Percentiles rank a stretch among this genome's conserved stretches.
Evolutionary conservation across 1,140 invertebrate species (phyloP).

Genomic region (Epicauta chinensis): DNA sequence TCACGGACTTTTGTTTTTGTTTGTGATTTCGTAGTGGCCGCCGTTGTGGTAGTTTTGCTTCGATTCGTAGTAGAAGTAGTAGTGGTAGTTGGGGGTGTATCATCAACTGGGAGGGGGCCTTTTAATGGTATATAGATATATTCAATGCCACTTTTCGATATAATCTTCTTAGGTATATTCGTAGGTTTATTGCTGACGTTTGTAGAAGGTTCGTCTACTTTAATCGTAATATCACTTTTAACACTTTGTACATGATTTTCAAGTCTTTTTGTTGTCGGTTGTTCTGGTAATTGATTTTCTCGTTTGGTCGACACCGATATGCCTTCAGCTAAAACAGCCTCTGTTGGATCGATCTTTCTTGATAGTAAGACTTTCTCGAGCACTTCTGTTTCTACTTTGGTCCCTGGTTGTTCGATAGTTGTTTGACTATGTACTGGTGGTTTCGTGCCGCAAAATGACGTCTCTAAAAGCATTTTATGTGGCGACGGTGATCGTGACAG

Average conservation of each 20-base stretch:
- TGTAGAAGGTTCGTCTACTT: constrained; percentile 25
- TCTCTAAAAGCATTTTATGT: constrained; percentile 81
- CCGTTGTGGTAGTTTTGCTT: background rate
- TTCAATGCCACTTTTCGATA: constrained; percentile 38
- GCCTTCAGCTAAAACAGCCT: constrained; percentile 50
- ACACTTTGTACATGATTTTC: constrained; percentile 14
- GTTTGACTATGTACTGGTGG: constrained; percentile 46
- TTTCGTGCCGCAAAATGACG: constrained; percentile 80
- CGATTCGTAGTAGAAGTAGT: background rate
- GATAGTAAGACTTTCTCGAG: constrained; percentile 60
- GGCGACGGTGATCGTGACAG: constrained; percentile 73
- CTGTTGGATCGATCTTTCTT: constrained; percentile 50
- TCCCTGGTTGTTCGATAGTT: constrained; percentile 39
- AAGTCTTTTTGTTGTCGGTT: constrained; percentile 19
- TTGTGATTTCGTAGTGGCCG: background rate
- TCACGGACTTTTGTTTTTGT: constrained; percentile 17
- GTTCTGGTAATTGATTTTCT: constrained; percentile 21
- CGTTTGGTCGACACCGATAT: constrained; percentile 35
- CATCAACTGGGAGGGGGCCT: constrained; percentile 38
- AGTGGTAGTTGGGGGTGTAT: background rate
- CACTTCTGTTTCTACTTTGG: constrained; percentile 51
- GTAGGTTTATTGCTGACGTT: constrained; percentile 21
- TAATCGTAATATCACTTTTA: constrained; percentile 32
- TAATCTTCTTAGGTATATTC: constrained; percentile 25
- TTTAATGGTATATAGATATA: constrained; percentile 42